Conservation (phyloP, 2,113 vertebrate species). For the Neomonachus schauinslandi region DNA sequence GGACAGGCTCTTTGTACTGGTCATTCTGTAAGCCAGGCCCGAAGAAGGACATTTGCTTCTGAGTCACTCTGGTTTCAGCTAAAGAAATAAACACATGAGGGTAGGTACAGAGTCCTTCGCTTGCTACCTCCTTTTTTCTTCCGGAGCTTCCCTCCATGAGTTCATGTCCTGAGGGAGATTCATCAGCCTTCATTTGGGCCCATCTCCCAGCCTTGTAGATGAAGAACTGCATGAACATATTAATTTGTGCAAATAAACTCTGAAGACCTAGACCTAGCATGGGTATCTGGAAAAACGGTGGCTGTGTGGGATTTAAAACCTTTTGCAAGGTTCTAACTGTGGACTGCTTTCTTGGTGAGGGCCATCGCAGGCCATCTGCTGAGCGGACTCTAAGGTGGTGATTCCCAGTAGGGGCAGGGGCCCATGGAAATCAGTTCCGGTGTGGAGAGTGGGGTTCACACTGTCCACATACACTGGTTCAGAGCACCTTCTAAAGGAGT, state of each 20-base stretch:
- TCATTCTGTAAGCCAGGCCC: neutral
- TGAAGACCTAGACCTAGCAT: neutral
- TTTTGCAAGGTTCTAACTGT: neutral
- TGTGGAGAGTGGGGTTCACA: fast-evolving
- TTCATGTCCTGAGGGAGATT: neutral
- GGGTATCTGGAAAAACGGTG: neutral
- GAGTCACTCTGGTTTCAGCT: neutral
- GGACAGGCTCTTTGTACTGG: neutral
- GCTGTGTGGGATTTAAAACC: neutral
- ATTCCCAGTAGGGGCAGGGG: neutral
- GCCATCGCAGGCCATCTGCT: neutral
- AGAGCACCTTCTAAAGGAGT: neutral
- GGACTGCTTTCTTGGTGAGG: neutral
- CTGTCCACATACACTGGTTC: neutral
- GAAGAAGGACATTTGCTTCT: neutral
- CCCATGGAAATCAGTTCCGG: neutral
- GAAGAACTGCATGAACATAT: neutral
- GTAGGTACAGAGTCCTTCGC: neutral
- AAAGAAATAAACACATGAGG: neutral
- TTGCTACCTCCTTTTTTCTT: neutral
- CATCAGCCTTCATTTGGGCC: neutral
- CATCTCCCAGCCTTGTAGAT: neutral
- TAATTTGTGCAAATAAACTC: neutral
- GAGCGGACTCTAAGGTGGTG: neutral
- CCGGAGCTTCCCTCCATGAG: neutral